Evolutionary conservation across 2,797 vertebrate species (phyloP).

Genomic region (Clarias pachynema): DNA sequence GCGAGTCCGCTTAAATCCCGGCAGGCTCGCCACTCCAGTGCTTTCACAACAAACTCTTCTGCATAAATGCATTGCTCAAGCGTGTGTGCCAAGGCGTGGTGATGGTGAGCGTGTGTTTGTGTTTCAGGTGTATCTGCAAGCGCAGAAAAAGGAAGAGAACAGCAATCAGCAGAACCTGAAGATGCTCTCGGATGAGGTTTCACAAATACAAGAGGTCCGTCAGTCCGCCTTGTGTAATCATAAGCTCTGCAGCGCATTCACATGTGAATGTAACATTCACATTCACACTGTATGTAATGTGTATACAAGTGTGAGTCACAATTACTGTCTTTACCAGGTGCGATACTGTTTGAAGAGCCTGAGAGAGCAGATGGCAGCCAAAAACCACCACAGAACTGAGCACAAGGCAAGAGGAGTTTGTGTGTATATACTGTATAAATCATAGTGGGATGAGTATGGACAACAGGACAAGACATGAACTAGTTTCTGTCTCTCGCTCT

Average conservation of each 20-base stretch:
- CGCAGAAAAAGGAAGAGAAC: constrained; percentile 76
- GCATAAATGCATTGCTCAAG: background rate
- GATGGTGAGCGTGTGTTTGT: background rate
- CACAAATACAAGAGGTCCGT: constrained; percentile 89
- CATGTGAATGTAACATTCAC: too few species aligned
- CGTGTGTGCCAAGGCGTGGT: background rate
- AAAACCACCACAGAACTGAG: constrained; percentile 61
- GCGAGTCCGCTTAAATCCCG: background rate
- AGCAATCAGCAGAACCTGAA: constrained; percentile 81
- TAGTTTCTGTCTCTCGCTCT: constrained; percentile 2
- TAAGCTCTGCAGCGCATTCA: background rate
- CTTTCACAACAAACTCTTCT: constrained; percentile 10
- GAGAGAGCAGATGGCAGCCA: constrained; percentile 80
- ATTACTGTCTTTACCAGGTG: constrained; percentile 66
- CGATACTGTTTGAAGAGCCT: constrained; percentile 79
- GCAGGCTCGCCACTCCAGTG: background rate
- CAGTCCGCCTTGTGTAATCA: background rate
- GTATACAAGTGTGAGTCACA: background rate
- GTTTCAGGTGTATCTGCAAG: constrained; percentile 87
- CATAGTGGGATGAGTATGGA: background rate
- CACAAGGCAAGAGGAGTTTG: constrained; percentile 64
- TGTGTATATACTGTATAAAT: background rate
- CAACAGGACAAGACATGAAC: background rate
- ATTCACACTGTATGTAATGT: constrained; percentile 19
- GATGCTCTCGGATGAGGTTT: constrained; percentile 88